Base-by-base conservation (phyloP, 2,888 invertebrate species). In the Plebejus argus region DNA sequence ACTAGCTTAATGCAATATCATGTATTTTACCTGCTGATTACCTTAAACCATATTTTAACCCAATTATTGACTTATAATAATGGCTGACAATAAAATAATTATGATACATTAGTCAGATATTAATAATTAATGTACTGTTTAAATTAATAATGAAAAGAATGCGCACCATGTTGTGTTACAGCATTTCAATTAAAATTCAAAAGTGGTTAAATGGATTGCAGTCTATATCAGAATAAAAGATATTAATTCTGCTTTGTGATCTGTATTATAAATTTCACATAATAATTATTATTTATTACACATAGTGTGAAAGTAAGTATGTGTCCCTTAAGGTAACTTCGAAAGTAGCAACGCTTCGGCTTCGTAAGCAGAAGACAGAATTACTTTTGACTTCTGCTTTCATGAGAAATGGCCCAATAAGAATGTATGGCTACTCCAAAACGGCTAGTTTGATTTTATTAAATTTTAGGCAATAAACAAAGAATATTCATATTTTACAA, bases 61-160 rank as follows among this genome's bases (percentile, higher is more conserved):
- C 15, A 71, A 39, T 71, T 71, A 71, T 71, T 71, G 71, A 71
- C 71, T 39, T 39, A 39, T 71, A 66, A n/a, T 70, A 70, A 71
- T 71, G 39, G 39, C n/a, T 5, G n/a, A 15, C 28, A 66, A 28
- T 66, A 18, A 66, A 66, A 66, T 66, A 28, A 66, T 66, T 15
- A 28, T 28, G 15, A 66, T 15, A 28, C 66, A 7, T 66, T 66
- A 33, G 15, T 33, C 28, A 18, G 28, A 28, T 66, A 66, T 23
- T 58, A 58, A 12, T 23, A 8, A 66, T 23, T 58, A 58, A 12
- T 23, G 4, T 23, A 28, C 15, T 28, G 18, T 33, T 15, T 1
- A 66, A 66, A 33, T 66, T 66, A 15, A 66, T 66, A 15, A 66
- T 66, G 28, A 23, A 28, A 6, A 6, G 28, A 33, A 33, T 66